These are phyloP conservation scores for Alosa sapidissima DNA, from an alignment of 2,797 vertebrate genomes.

Conservation along the genomic window DNA sequence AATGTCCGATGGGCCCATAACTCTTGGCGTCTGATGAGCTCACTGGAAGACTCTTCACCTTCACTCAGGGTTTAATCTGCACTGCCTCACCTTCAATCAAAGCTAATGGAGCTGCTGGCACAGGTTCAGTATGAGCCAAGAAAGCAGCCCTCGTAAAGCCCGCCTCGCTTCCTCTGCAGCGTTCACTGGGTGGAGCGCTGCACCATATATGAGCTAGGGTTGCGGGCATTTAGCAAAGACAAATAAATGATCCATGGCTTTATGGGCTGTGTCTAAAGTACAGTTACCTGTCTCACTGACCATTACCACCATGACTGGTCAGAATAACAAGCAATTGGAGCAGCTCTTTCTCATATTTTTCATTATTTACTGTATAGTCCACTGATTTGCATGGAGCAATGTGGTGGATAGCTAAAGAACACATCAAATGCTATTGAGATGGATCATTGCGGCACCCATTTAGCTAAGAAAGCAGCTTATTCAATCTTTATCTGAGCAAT, in stretches of 20 bases:
- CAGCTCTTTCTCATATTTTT: background rate
- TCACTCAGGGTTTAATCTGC: slow-evolving; percentile 72
- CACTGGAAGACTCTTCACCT: slow-evolving; percentile 66
- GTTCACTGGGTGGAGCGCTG: background rate
- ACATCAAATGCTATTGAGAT: background rate
- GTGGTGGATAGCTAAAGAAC: background rate
- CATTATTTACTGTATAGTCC: background rate
- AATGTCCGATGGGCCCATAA: slow-evolving; percentile 52
- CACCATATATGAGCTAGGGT: background rate
- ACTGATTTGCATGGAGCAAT: background rate
- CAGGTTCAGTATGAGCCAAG: slow-evolving; percentile 63
- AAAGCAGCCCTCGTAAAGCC: slow-evolving; percentile 46
- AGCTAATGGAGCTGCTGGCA: slow-evolving; percentile 86
- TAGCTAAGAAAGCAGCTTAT: slow-evolving; percentile 74
- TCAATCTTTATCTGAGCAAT: slow-evolving; percentile 75
- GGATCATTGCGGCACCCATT: slow-evolving; percentile 34
- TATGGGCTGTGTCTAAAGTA: background rate
- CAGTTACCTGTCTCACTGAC: background rate
- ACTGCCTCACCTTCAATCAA: slow-evolving; percentile 79
- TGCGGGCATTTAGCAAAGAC: background rate
- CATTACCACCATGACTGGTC: background rate
- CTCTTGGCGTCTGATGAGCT: slow-evolving; percentile 65
- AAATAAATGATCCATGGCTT: background rate
- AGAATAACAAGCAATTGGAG: background rate
- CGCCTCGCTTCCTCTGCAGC: background rate